Percentiles rank a stretch among this genome's conserved stretches.
These are phyloP conservation scores for Archocentrus centrarchus DNA, from an alignment of 2,113 vertebrate genomes.

Conservation along the genomic window DNA sequence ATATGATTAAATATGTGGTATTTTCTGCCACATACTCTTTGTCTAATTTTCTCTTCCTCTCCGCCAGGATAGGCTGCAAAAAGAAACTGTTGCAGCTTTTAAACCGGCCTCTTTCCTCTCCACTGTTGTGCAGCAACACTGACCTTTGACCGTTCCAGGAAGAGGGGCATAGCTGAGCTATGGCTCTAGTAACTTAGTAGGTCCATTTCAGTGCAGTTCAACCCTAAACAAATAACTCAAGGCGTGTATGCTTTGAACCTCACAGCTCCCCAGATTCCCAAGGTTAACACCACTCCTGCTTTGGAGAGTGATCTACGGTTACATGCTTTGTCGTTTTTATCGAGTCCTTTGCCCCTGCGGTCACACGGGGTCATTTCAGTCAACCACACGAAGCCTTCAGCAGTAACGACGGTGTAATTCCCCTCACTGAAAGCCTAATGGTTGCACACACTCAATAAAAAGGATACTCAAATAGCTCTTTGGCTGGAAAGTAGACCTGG, in stretches of 20 bases:
- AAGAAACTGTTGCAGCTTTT: conserved; percentile 5
- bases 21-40: conserved; percentile 23
- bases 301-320: conserved; percentile 66
- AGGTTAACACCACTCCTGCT: conserved; percentile 60
- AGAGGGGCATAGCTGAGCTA: conserved; percentile 48
- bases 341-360: conserved; percentile 41
- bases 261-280: conserved; percentile 45
- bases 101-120: background rate
- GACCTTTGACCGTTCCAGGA: conserved; percentile 64
- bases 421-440: conserved; percentile 28
- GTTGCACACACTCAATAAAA: conserved; percentile 32
- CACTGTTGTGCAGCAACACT: conserved; percentile 23
- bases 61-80: background rate
- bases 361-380: conserved; percentile 44
- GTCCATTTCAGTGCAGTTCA: conserved; percentile 46
- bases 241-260: conserved; percentile 59
- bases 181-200: conserved; percentile 54
- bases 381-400: conserved; percentile 40
- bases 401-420: conserved; percentile 38
- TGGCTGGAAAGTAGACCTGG: conserved; percentile 15
- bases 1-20: conserved; percentile 31
- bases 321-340: conserved; percentile 71
- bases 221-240: conserved; percentile 70
- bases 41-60: background rate
- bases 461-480: conserved; percentile 9